Base-by-base conservation (phyloP, 2,797 vertebrate species). In the Masticophis lateralis region DNA sequence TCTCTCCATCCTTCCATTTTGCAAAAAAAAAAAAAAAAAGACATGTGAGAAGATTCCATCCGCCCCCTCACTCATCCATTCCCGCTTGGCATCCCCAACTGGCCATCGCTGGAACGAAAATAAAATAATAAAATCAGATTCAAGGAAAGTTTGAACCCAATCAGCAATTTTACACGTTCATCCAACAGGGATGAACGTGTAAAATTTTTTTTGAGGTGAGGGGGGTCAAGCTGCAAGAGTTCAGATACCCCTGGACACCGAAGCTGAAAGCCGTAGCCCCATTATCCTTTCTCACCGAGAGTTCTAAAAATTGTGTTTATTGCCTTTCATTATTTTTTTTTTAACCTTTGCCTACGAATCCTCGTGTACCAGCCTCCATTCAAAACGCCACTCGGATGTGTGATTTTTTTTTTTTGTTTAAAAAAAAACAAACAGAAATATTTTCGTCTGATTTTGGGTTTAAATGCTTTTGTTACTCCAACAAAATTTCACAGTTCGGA, bases 291-390 rank as follows among this genome's bases (percentile, higher is more conserved):
- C 25, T 3, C 2, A 4, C 37, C 8, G 16, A 57, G 2, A 13
- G 6, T 28, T 90, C 56, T 83, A 13, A 27, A 87, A 74, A 22
- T 43, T 28, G 18, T 27, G 2, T 88, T 88, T 28, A n/a, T 7
- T 1, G n/a, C 2, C 11, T 12, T 13, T 12, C 2, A 1, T 60
- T 20, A 0, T 1, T 51, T 51, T 66, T 57, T 74, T 69, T 56
- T 11, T 13, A 27, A 20, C 56, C 43, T 37, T 47, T 53, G 27
- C 12, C 43, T 79, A 55, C 4, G 5, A 47, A 14, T 2, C 22
- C 27, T 60, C 8, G 3, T 25, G 56, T 32, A 7, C 47, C 59
- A 7, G 20, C 16, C 43, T 43, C 86, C 3, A 0, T 88, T 66
- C 27, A 9, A 92, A 47, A 88, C 0, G 3, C 9, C 6, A 14